phyloP scores from a whole-genome alignment of 2,888 invertebrate genomes.

The Ennomos fuscantarius region DNA sequence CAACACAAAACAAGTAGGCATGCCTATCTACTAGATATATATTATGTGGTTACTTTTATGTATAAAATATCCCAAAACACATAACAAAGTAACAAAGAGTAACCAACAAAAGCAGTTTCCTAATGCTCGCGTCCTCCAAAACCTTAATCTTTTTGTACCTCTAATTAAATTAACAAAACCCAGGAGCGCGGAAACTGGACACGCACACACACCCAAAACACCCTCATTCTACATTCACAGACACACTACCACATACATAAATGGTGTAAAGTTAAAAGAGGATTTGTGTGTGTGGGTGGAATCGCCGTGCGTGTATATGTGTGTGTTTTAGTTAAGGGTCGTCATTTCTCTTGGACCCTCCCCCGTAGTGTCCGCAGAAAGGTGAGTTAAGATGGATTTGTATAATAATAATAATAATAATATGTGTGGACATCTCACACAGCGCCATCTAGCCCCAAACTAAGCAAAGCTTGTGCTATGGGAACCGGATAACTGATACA shows the following conservation, averaged over 20 bases:
- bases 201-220: slow-evolving; percentile 62
- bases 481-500: too few species aligned
- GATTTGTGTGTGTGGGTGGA: slow-evolving; percentile 59
- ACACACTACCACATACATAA: slow-evolving; percentile 49
- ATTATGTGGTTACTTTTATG: not conserved
- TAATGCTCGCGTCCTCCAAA: slow-evolving; percentile 77
- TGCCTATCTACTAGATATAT: not conserved
- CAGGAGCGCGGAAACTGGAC: slow-evolving; percentile 83
- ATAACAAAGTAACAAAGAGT: slow-evolving; percentile 46
- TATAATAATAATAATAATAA: too few species aligned
- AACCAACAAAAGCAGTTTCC: slow-evolving; percentile 75
- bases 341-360: slow-evolving; percentile 86
- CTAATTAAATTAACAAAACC: slow-evolving; percentile 85
- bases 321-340: slow-evolving; percentile 86
- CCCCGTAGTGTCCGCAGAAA: slow-evolving; percentile 85
- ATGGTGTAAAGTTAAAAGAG: slow-evolving; percentile 52
- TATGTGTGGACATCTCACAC: too few species aligned
- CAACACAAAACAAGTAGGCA: not conserved
- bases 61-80: slow-evolving; percentile 15
- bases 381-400: slow-evolving; percentile 78
- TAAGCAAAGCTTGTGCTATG: too few species aligned
- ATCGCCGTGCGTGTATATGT: slow-evolving; percentile 72
- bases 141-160: slow-evolving; percentile 84
- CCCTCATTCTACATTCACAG: slow-evolving; percentile 50
- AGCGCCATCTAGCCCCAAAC: too few species aligned